These are phyloP conservation scores for Nannospalax galili DNA, from an alignment of 2,113 vertebrate species.

Conservation along the genomic window DNA sequence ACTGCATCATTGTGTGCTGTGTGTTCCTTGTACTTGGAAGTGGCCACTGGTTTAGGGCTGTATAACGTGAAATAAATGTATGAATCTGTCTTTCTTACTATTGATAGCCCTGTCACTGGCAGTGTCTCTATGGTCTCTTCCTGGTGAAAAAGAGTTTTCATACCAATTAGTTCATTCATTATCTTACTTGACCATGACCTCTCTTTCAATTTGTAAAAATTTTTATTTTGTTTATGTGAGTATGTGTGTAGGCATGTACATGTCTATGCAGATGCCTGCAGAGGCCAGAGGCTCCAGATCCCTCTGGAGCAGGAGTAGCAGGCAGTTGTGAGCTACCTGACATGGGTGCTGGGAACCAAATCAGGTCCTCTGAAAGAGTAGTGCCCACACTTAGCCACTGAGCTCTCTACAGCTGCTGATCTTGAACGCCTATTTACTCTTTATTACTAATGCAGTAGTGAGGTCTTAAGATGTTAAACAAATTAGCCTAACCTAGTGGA, in stretches of 20 bases:
- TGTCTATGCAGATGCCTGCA: too few species aligned
- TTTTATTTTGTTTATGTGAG: too few species aligned
- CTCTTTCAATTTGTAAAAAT: not conserved
- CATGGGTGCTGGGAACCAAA: too few species aligned
- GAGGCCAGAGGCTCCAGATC: too few species aligned
- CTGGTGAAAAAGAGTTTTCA: not conserved
- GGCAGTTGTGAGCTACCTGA: too few species aligned
- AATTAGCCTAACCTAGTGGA: not conserved
- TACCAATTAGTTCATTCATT: not conserved
- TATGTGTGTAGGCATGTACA: too few species aligned
- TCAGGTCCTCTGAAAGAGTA: too few species aligned
- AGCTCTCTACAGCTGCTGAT: too few species aligned
- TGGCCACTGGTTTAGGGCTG: too few species aligned
- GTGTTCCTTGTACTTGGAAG: not conserved
- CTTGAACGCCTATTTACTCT: too few species aligned
- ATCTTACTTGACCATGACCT: not conserved
- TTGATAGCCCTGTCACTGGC: not conserved
- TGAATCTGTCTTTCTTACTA: not conserved
- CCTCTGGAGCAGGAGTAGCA: too few species aligned
- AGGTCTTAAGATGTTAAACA: not conserved
- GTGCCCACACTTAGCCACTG: too few species aligned
- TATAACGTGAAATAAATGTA: accelerated
- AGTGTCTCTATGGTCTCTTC: not conserved
- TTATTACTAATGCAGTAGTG: not conserved
- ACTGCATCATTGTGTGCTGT: accelerated